Percentiles rank a stretch among this genome's conserved stretches.
Evolutionary conservation across 92 coral and sea anemone genomes (phyloP).

Genomic region (Palythoa grandis): DNA sequence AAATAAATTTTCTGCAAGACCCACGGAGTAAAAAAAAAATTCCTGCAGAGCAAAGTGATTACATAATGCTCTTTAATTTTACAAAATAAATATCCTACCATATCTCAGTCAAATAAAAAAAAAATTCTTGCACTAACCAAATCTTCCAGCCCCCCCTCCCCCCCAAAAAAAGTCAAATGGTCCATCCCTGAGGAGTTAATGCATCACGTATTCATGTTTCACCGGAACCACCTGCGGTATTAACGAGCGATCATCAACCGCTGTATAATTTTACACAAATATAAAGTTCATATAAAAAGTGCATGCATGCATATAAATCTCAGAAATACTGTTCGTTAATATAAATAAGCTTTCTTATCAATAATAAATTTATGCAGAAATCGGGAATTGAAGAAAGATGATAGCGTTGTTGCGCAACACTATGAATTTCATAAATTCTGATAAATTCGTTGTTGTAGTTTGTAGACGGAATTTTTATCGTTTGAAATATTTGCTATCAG

Average conservation of each 20-base stretch:
- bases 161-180: no score
- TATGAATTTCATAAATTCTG: neutral
- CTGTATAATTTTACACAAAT: neutral
- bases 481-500: neutral
- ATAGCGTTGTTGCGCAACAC: neutral
- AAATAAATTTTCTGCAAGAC: no score
- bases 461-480: neutral
- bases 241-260: neutral
- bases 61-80: no score
- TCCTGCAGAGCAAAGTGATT: no score
- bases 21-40: no score
- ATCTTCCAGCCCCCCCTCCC: no score
- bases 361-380: slow-evolving; percentile 27
- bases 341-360: slow-evolving; percentile 33
- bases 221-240: neutral
- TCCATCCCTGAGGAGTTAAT: no score
- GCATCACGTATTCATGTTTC: no score
- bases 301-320: neutral
- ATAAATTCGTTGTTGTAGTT: neutral
- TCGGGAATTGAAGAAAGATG: neutral
- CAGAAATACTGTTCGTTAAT: slow-evolving; percentile 14
- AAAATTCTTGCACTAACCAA: no score
- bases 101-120: no score
- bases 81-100: no score
- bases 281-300: slow-evolving; percentile 20